These are phyloP conservation scores for Proterorhinus semilunaris DNA, from an alignment of 2,113 vertebrate genomes.

Conservation along the genomic window DNA sequence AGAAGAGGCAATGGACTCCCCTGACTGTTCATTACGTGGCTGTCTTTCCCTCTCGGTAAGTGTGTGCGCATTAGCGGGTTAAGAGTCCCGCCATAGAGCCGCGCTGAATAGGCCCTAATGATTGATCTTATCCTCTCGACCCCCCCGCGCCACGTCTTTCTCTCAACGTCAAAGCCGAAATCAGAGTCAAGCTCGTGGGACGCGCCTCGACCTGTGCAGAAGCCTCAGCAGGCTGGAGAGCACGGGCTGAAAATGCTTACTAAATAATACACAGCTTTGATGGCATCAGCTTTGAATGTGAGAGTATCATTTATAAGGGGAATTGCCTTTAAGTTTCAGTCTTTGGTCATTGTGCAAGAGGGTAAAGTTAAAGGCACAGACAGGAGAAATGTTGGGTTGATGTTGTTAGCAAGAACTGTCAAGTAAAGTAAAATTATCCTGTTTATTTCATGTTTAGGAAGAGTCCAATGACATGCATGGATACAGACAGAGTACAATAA, in stretches of 20 bases:
- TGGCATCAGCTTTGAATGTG: background rate
- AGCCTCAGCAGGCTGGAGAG: constrained; percentile 30
- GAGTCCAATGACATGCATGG: too few relatives aligned
- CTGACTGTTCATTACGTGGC: constrained; percentile 68
- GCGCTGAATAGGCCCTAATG: constrained; percentile 69
- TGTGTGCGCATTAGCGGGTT: constrained; percentile 63
- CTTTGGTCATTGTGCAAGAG: constrained; percentile 4
- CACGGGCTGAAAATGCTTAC: constrained; percentile 5
- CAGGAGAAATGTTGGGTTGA: too few relatives aligned
- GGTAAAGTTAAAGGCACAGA: background rate
- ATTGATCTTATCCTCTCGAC: constrained; percentile 67
- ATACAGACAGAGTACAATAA: too few relatives aligned
- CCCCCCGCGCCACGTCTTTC: constrained; percentile 36
- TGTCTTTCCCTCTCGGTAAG: constrained; percentile 32
- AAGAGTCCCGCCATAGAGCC: constrained; percentile 62
- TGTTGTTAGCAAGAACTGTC: too few relatives aligned
- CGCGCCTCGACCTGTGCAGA: constrained; percentile 31
- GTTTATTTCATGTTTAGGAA: too few relatives aligned
- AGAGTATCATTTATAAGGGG: constrained; percentile 1
- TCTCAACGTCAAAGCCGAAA: constrained; percentile 57
- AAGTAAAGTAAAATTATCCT: too few relatives aligned
- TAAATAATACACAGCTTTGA: background rate
- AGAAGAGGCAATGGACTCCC: constrained; percentile 69
- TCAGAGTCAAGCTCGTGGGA: constrained; percentile 48
- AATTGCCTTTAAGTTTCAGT: background rate